Conservation (phyloP, 2,888 invertebrate genomes). For the Tortricodes alternella region DNA sequence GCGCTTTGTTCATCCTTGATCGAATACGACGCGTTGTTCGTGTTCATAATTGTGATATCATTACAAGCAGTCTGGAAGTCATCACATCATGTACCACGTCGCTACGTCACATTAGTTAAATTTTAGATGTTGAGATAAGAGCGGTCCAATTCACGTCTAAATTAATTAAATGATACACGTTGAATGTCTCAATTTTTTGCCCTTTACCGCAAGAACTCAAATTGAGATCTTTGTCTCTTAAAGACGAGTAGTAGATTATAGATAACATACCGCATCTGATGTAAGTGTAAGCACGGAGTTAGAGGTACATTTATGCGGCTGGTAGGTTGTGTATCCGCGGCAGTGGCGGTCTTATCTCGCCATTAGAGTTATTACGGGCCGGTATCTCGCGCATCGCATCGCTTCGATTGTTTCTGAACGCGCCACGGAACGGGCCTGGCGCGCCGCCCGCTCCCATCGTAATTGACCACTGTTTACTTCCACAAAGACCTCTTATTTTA, state of each 20-base stretch:
- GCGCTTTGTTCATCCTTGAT: no score
- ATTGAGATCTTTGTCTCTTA: conserved; percentile 30
- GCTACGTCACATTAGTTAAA: not conserved
- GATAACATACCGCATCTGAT: conserved; percentile 59
- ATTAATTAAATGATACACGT: conserved; percentile 11
- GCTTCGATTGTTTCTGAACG: conserved; percentile 80
- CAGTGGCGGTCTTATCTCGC: conserved; percentile 77
- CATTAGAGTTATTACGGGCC: conserved; percentile 80
- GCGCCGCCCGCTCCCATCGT: conserved; percentile 72
- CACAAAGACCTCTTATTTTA: conserved; percentile 72
- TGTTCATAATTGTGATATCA: no score
- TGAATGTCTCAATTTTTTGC: conserved; percentile 6
- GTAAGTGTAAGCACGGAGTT: conserved; percentile 56
- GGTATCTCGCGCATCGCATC: conserved; percentile 80
- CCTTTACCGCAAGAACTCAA: not conserved
- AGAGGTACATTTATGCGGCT: conserved; percentile 40
- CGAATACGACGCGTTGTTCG: no score
- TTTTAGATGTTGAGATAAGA: not conserved
- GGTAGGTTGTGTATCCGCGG: conserved; percentile 61
- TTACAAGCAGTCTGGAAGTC: no score
- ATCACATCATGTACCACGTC: not conserved
- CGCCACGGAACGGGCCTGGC: conserved; percentile 62
- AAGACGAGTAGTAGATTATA: conserved; percentile 38
- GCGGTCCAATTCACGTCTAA: not conserved
- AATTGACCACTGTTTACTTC: conserved; percentile 82